Percentiles rank a stretch among this genome's conserved stretches.
Conservation (phyloP, 2,797 vertebrate genomes). For the Macropus fuliginosus region DNA sequence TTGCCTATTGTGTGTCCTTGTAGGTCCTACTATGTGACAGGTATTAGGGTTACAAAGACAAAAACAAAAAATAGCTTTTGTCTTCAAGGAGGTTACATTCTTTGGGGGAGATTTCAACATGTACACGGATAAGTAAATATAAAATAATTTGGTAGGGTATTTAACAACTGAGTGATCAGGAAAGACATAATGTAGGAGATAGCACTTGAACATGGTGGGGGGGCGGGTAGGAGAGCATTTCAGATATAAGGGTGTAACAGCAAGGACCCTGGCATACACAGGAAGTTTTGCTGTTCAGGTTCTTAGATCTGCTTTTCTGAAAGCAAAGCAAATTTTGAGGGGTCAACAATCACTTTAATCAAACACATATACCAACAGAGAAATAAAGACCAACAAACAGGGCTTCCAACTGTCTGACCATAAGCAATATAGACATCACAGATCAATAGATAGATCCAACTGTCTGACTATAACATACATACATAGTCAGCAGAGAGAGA, state of each 20-base stretch:
- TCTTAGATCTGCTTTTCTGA: too few species aligned
- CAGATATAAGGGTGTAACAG: background rate
- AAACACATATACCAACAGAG: too few species aligned
- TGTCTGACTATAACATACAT: too few species aligned
- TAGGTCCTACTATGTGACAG: background rate
- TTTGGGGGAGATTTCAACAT: background rate
- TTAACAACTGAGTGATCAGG: background rate
- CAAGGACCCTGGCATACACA: too few species aligned
- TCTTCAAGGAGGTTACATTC: background rate
- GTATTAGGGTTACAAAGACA: background rate
- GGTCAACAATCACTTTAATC: too few species aligned
- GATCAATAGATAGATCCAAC: too few species aligned
- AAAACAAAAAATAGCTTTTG: background rate
- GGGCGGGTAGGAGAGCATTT: background rate
- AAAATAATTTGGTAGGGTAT: background rate
- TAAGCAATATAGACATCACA: too few species aligned
- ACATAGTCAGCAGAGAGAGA: too few species aligned
- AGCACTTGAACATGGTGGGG: background rate
- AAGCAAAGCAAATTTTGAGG: too few species aligned
- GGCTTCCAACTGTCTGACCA: too few species aligned
- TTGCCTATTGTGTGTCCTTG: background rate
- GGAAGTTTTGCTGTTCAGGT: too few species aligned
- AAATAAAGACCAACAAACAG: too few species aligned
- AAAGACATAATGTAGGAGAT: background rate
- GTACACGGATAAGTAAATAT: background rate